Percentiles rank a stretch among this genome's conserved stretches.
Evolutionary conservation across 2,888 invertebrate species (phyloP).

Genomic region (Tridacna crocea): DNA sequence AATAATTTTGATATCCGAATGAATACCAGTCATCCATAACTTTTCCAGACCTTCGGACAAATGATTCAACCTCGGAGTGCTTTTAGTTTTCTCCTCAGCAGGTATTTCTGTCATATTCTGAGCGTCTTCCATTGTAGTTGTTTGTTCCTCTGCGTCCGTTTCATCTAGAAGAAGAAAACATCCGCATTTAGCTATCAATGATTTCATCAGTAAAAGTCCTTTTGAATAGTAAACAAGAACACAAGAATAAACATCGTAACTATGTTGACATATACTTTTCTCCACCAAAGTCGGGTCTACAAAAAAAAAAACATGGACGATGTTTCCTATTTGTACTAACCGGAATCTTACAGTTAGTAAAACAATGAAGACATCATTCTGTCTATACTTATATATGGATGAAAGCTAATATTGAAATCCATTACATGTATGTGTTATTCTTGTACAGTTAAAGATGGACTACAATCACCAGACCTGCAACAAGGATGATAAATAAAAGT

Average conservation of each 20-base stretch:
- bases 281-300: background rate
- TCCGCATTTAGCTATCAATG: slow-evolving; percentile 20
- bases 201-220: background rate
- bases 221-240: background rate
- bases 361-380: no score
- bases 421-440: no score
- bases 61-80: slow-evolving; percentile 45
- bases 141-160: slow-evolving; percentile 42
- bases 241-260: background rate
- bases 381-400: no score
- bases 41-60: slow-evolving; percentile 67
- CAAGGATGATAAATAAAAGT: no score
- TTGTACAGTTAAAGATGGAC: no score
- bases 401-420: no score
- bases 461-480: no score
- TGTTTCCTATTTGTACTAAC: no score
- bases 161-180: slow-evolving; percentile 43
- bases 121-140: slow-evolving; percentile 32
- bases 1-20: slow-evolving; percentile 75
- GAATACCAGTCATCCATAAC: slow-evolving; percentile 65
- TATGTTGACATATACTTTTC: background rate
- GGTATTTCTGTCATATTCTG: slow-evolving; percentile 42
- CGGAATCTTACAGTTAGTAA: no score
- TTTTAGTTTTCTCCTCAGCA: slow-evolving; percentile 19
- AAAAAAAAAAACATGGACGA: background rate